Base-by-base conservation (phyloP, 37 sponge, comb jelly and placozoan genomes). In the Theonella swinhoei region DNA sequence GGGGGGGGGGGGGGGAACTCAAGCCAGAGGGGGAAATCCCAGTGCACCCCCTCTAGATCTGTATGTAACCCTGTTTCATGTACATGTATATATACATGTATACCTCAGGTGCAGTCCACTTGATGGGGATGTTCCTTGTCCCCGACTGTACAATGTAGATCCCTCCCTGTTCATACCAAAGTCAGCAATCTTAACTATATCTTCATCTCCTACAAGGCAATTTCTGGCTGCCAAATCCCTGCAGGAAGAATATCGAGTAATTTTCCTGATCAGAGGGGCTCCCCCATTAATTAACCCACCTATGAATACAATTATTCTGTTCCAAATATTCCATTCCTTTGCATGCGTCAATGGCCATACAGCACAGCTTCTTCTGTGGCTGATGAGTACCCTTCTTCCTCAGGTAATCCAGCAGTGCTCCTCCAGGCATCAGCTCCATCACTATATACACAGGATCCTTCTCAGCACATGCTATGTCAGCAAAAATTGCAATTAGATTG, bases 41-140 rank as follows among this genome's bases (percentile, higher is more conserved):
- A n/a, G n/a, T n/a, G n/a, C n/a, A n/a, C n/a, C n/a, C n/a, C n/a
- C n/a, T n/a, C n/a, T n/a, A n/a, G n/a, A n/a, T n/a, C n/a, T n/a
- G n/a, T n/a, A n/a, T n/a, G n/a, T n/a, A n/a, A n/a, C n/a, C n/a
- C n/a, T n/a, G n/a, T n/a, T n/a, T n/a, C n/a, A n/a, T n/a, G n/a
- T n/a, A n/a, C n/a, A n/a, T n/a, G 14, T 47, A 17, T 47, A 17
- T 7, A 14, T 35, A 40, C 24, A 35, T n/a, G 62, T 75, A 28
- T 26, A 94, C 96, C 91, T 96, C 97, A 37, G 97, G 97, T 0
- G 97, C 95, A 58, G 97, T 96, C 97, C 97, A 96, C 39, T 96
- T 96, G 63, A 96, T 94, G 38, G 97, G 97, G 32, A 96, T 87
- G 35, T 84, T 86, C n/a, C 92, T 91, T 4, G 81, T 86, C 1